Base-by-base conservation (phyloP, 1,140 invertebrate genomes). In the Drosophila chauvacae region DNA sequence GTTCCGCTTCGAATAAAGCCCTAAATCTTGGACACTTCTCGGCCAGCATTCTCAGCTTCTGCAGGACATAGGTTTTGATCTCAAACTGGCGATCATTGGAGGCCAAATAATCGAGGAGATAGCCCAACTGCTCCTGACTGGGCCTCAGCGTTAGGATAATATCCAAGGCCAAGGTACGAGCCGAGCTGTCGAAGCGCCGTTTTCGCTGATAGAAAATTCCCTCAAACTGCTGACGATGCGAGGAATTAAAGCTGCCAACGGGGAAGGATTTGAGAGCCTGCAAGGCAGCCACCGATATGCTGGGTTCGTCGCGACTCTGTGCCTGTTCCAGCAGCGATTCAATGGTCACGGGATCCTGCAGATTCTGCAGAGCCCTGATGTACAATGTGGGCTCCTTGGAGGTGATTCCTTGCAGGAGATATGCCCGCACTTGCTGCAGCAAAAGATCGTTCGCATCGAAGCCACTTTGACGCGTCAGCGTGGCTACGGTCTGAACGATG, bases 101-200 rank as follows among this genome's bases (percentile, higher is more conserved):
- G 16, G 91, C 88, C 6, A 96, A 85, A 58, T 95, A 95, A 7
- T 93, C 56, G 0, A 96, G 58, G 2, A 96, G 80, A 7, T 94
- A 88, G 39, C 87, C 90, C 9, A 96, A 60, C 51, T 93, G 91
- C 20, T 94, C 93, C 16, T 95, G 93, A 14, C 91, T 92, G 2
- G 95, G 94, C 9, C 94, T 92, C 33, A 93, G 93, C 57, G 95
- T 93, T 1, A 97, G 92, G n/a, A 97, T 92, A 11, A 97, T 93
- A 81, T 97, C 96, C 11, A 96, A 86, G 0, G 96, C 96, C 44
- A 97, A 71, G 1, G 95, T 95, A 76, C 96, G 93, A 1, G 95
- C 94, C 28, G 95, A 96, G 16, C 96, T 95, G 83, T 97, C 96
- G 55, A 94, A 94, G 71, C 93, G 94, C 28, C 93, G 93, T 4